Evolutionary conservation across 2,797 vertebrate genomes (phyloP).

Genomic region (Dipus sagitta): DNA sequence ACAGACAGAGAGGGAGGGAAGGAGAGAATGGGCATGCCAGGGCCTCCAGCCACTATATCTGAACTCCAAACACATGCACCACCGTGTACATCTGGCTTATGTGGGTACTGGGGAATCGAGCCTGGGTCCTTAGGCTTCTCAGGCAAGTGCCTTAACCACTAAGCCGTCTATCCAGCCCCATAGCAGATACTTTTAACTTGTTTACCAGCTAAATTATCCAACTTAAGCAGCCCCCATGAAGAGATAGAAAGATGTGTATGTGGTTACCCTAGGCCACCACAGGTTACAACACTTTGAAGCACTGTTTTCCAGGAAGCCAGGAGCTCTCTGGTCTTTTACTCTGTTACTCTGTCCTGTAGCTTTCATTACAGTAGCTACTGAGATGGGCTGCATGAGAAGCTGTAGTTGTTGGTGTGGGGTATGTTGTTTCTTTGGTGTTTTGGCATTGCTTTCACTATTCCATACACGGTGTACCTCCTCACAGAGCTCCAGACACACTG

Average conservation of each 20-base stretch:
- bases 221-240: accelerated
- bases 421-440: neutral
- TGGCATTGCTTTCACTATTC: neutral
- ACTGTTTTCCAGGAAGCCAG: neutral
- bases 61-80: too few species aligned
- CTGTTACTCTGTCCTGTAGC: neutral
- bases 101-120: too few species aligned
- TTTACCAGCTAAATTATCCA: neutral
- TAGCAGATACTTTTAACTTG: neutral
- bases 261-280: neutral
- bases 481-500: accelerated
- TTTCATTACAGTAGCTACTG: neutral
- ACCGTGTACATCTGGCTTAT: too few species aligned
- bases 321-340: neutral
- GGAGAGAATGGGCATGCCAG: too few species aligned
- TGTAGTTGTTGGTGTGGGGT: neutral
- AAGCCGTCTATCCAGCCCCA: too few species aligned
- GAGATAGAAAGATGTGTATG: neutral
- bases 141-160: too few species aligned
- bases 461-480: neutral
- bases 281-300: too few species aligned
- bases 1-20: too few species aligned
- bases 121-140: too few species aligned
- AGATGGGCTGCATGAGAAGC: neutral
- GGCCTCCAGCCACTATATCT: too few species aligned